Base-by-base conservation (phyloP, 2,888 invertebrate genomes). In the Drosophila eohydei region DNA sequence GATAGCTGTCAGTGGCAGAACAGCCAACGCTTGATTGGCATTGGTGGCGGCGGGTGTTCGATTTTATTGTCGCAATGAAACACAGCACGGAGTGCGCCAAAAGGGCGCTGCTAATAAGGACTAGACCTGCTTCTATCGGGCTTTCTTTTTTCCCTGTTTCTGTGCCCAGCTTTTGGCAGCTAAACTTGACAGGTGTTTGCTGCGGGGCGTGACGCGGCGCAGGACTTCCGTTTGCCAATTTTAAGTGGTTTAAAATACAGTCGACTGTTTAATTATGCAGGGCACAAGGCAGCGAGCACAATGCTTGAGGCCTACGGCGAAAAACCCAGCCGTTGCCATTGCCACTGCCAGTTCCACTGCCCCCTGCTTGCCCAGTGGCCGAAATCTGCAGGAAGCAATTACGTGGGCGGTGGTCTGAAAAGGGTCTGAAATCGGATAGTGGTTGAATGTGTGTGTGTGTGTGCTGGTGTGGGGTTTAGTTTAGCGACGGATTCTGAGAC, bases 391-490 rank as follows among this genome's bases (percentile, higher is more conserved):
- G 84, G 84, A 85, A 85, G 84, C 88, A 85, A 85, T 85, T 85
- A 85, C 81, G 83, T 86, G 79, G 84, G 88, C 88, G 88, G 74
- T 52, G 48, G 66, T 46, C 69, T 55, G 50, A 63, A 63, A 73
- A 76, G 78, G 75, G 75, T 74, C 81, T 83, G 84, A 88, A 85
- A 88, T 88, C 84, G 79, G 88, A 88, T 85, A 85, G 88, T 88
- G 83, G 71, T 81, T 80, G 81, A 58, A 71, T 54, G 43, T 61
- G 50, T 41, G n/a, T 12, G 34, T 52, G 26, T 36, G 74, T 51
- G 50, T 54, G 41, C 34, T 67, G 48, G 51, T 61, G 52, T 16
- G 21, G 43, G 56, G 28, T 14, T 38, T 56, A 51, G 48, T 40
- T 57, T 32, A 57, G 52, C 38, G 30, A 57, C 34, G 68, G 46